Base-by-base conservation (phyloP, 2,797 vertebrate genomes). In the Steatocranus sp. region DNA sequence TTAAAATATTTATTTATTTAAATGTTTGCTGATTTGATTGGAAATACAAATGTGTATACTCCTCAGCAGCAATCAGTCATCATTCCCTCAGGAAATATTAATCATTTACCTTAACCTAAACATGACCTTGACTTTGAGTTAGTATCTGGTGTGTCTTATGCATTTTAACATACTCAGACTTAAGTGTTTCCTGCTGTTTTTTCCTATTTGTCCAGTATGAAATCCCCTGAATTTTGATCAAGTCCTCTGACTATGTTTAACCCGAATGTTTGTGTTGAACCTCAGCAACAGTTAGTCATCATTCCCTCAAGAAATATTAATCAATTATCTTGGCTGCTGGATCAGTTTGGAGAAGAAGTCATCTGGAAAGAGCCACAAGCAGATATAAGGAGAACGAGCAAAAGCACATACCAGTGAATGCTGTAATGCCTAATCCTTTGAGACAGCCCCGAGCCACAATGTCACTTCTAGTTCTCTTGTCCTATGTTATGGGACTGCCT, bases 281-380 rank as follows among this genome's bases (percentile, higher is more conserved):
- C 94, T 94, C 91, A 89, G 91, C 96, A 93, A 92, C 80, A 79
- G 96, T 96, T 95, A 96, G 95, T 94, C 96, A 96, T 96, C 95
- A 56, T 94, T 95, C 95, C 95, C 96, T 96, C 95, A 94, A 97
- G 96, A 96, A 97, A 96, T 96, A 96, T 96, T 96, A 96, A 96
- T 96, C 96, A 96, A 95, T 96, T 96, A 97, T 96, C 95, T 93
- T 94, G 94, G 90, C 95, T 91, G 93, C 94, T 88, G 91, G 94
- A 96, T 96, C 95, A 91, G 94, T 96, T 96, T 95, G 94, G 93
- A 90, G 92, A 93, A 95, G 94, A 96, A 96, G 94, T 96, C 96
- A 96, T 96, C 95, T 96, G 95, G 96, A 96, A 97, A 96, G 95
- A 96, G 94, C 94, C 95, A 96, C 95, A 93, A 94, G 95, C 93